These are phyloP conservation scores for Atherinomorus stipes DNA, from an alignment of 2,113 vertebrate species.

Conservation along the genomic window DNA sequence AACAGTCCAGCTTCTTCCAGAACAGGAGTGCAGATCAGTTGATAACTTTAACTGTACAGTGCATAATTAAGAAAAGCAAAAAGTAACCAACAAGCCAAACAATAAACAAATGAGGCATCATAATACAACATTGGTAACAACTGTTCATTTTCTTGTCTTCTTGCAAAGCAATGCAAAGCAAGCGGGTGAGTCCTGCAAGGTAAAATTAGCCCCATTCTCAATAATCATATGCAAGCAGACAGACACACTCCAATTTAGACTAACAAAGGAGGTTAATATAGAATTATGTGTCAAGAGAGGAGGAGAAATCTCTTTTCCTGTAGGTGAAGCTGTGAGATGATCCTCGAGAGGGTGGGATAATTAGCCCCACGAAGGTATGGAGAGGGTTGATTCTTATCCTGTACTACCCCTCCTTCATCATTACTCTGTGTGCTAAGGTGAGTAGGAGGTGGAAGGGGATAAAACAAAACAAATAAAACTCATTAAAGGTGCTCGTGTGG, in stretches of 20 bases:
- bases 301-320: slow-evolving; percentile 45
- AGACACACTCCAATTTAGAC: slow-evolving; percentile 30
- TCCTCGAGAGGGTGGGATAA: slow-evolving; percentile 65
- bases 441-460: slow-evolving; percentile 62
- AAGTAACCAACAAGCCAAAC: too few relatives aligned
- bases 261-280: slow-evolving; percentile 52
- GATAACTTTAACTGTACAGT: too few relatives aligned
- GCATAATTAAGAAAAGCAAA: too few relatives aligned
- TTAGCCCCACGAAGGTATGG: slow-evolving; percentile 67
- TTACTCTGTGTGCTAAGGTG: slow-evolving; percentile 52
- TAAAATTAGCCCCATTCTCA: neutral
- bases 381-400: slow-evolving; percentile 48
- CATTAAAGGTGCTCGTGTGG: slow-evolving; percentile 65
- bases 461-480: slow-evolving; percentile 78
- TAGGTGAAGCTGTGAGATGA: slow-evolving; percentile 39
- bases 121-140: too few relatives aligned
- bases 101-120: too few relatives aligned
- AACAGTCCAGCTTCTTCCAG: too few relatives aligned
- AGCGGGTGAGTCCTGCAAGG: neutral
- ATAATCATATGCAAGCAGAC: slow-evolving; percentile 1
- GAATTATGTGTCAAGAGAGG: slow-evolving; percentile 23
- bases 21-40: too few relatives aligned
- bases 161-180: neutral
- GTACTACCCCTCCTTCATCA: slow-evolving; percentile 37
- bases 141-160: neutral